Evolutionary conservation across 92 coral and sea anemone genomes (phyloP).

Genomic region (Metridium senile): DNA sequence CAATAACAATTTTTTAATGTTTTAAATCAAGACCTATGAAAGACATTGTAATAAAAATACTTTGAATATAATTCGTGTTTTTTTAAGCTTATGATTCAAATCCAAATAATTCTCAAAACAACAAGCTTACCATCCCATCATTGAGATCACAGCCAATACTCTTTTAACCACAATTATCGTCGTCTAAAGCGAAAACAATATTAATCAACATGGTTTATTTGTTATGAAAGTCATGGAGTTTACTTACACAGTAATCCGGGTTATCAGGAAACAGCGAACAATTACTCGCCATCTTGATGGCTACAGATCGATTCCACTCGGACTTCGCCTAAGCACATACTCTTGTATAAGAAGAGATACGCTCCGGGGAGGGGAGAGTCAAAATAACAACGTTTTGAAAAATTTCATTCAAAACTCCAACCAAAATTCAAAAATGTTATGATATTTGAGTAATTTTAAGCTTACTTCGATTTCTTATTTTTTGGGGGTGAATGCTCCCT

Average conservation of each 20-base stretch:
- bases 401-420: too few relatives aligned
- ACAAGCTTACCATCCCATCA: slow-evolving; percentile 91
- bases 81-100: not conserved
- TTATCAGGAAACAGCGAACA: slow-evolving; percentile 84
- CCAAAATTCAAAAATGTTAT: too few relatives aligned
- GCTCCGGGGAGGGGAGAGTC: slow-evolving; percentile 15
- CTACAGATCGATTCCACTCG: not conserved
- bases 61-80: not conserved
- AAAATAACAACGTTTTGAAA: too few relatives aligned
- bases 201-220: not conserved
- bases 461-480: too few relatives aligned
- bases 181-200: slow-evolving; percentile 44
- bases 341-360: slow-evolving; percentile 7
- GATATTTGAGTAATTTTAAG: too few relatives aligned
- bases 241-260: slow-evolving; percentile 82
- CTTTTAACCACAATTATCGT: slow-evolving; percentile 69
- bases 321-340: too few relatives aligned
- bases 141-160: slow-evolving; percentile 71
- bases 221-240: too few relatives aligned
- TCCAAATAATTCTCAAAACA: not conserved
- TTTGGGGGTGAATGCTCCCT: too few relatives aligned
- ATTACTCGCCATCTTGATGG: slow-evolving; percentile 45
- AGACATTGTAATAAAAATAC: not conserved
- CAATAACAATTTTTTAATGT: not conserved
- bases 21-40: too few relatives aligned